A percentile compares a stretch with the other conserved stretches of the same genome.
Conservation (phyloP, 1,140 invertebrate genomes). For the Heliconius congener region DNA sequence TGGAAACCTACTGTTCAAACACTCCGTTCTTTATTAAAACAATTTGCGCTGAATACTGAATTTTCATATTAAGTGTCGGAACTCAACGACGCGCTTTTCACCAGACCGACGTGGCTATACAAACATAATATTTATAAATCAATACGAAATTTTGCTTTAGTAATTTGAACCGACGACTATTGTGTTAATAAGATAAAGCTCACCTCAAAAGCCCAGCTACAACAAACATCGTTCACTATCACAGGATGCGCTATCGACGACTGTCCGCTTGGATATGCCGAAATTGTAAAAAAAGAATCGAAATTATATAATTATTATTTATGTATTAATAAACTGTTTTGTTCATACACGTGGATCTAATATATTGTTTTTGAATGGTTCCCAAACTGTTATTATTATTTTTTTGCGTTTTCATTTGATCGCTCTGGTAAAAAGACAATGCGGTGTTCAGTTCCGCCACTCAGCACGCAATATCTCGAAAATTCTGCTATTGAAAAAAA, state of each 20-base stretch:
- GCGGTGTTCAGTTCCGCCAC: too few relatives aligned
- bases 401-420: too few relatives aligned
- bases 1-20: too few relatives aligned
- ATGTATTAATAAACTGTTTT: constrained; percentile 1
- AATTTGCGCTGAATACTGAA: too few relatives aligned
- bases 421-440: too few relatives aligned
- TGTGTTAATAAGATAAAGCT: not conserved
- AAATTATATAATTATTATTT: constrained; percentile 12
- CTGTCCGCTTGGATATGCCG: constrained; percentile 39
- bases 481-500: too few relatives aligned
- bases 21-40: too few relatives aligned
- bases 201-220: constrained; percentile 16
- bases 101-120: too few relatives aligned
- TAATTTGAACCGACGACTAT: not conserved
- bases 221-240: constrained; percentile 23
- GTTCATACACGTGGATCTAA: constrained; percentile 44
- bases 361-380: constrained; percentile 34
- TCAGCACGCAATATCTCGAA: too few relatives aligned
- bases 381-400: constrained; percentile 31
- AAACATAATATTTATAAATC: too few relatives aligned
- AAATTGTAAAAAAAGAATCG: constrained; percentile 29
- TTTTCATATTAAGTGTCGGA: too few relatives aligned
- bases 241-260: constrained; percentile 34
- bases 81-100: too few relatives aligned
- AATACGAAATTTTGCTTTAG: not conserved